Evolutionary conservation across 2,113 vertebrate species (phyloP).

Genomic region (Sceloporus undulatus): DNA sequence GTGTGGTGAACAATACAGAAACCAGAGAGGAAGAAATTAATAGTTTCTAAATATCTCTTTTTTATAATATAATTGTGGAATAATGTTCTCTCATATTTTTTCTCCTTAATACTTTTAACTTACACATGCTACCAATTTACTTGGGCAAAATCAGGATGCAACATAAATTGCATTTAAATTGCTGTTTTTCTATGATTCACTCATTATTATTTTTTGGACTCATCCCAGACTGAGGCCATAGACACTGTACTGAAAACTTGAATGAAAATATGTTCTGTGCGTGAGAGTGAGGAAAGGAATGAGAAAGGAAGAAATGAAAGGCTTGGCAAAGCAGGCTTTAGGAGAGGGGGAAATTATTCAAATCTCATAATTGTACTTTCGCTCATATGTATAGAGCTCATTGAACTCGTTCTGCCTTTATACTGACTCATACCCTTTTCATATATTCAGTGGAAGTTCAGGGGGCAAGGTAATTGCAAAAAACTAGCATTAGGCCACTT

Average conservation of each 20-base stretch:
- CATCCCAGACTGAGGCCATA: constrained; percentile 24
- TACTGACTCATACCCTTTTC: constrained; percentile 13
- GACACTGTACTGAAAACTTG: constrained; percentile 14
- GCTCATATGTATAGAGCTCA: not conserved
- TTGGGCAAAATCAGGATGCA: constrained; percentile 13
- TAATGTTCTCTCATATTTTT: constrained; percentile 14
- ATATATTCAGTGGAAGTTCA: not conserved
- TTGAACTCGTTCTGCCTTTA: constrained; percentile 9
- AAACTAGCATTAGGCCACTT: not conserved
- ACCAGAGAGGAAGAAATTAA: constrained; percentile 15
- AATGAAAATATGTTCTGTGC: constrained; percentile 17
- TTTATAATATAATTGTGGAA: constrained; percentile 23
- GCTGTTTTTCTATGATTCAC: constrained; percentile 9
- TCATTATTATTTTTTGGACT: constrained; percentile 21
- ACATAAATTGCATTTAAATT: constrained; percentile 34
- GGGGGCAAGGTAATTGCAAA: not conserved
- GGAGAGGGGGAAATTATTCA: not conserved
- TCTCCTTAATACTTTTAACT: constrained; percentile 7
- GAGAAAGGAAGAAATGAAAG: not conserved
- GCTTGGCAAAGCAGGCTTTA: constrained; percentile 15
- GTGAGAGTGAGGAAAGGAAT: not conserved
- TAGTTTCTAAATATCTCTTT: constrained; percentile 27
- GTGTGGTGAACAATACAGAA: constrained; percentile 5
- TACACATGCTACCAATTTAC: constrained; percentile 20
- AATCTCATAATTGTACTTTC: constrained; percentile 3